Conservation (phyloP, 1,140 invertebrate genomes). For the Drosophila kohkoa region DNA sequence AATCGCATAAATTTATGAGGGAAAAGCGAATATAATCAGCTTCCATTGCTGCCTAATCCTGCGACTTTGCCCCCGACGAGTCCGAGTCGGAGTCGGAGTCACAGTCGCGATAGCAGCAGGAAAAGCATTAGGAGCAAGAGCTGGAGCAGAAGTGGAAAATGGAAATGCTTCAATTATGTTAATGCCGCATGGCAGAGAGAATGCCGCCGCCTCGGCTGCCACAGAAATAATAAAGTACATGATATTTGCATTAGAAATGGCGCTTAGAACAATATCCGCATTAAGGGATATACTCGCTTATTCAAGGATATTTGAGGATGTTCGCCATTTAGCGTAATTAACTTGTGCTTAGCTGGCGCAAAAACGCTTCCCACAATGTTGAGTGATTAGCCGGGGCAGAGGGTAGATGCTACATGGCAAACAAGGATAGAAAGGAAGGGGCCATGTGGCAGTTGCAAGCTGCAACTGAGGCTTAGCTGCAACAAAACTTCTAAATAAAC, state of each 20-base stretch:
- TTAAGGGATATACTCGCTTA: conserved; percentile 40
- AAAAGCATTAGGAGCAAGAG: too few species aligned
- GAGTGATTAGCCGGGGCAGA: conserved; percentile 48
- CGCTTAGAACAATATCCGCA: conserved; percentile 52
- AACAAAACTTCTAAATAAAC: conserved; percentile 69
- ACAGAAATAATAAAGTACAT: conserved; percentile 51
- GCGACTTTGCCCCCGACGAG: background rate
- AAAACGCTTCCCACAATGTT: conserved; percentile 66
- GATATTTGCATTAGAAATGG: conserved; percentile 57
- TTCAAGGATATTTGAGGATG: conserved; percentile 20
- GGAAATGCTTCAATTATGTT: conserved; percentile 70
- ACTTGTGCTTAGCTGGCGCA: conserved; percentile 39
- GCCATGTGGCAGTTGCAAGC: background rate
- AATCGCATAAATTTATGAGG: conserved; percentile 39
- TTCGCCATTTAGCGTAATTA: conserved; percentile 66
- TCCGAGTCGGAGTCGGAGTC: background rate
- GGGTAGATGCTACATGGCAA: background rate
- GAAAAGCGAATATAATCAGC: conserved; percentile 5
- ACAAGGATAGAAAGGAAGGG: conserved; percentile 2
- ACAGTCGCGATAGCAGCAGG: too few species aligned
- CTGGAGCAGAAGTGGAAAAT: conserved; percentile 28
- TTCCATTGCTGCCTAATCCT: conserved; percentile 16
- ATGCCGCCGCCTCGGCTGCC: background rate
- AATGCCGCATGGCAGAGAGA: conserved; percentile 19
- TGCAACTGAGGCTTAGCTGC: conserved; percentile 48